Percentiles rank a stretch among this genome's conserved stretches.
Evolutionary conservation across 37 sponge, comb jelly and placozoan species (phyloP).

Genomic region (Aplysina aerophoba): DNA sequence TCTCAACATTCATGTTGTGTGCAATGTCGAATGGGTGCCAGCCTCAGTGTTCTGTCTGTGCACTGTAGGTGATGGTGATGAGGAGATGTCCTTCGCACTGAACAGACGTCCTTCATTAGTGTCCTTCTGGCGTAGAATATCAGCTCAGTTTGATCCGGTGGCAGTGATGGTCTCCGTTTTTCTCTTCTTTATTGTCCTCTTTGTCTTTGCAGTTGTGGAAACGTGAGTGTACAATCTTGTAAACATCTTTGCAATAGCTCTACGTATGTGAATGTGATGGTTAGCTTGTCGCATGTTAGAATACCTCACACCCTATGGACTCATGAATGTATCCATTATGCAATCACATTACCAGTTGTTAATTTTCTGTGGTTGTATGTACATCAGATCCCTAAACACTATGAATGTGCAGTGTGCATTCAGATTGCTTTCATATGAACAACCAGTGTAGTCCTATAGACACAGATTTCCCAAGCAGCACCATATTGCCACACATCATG

Average conservation of each 20-base stretch:
- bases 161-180: constrained; percentile 50
- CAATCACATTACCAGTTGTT: no score
- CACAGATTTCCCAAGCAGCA: background rate
- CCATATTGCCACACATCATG: background rate
- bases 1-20: no score
- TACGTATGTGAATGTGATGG: no score
- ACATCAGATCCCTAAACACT: no score
- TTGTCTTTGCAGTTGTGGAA: constrained; percentile 80
- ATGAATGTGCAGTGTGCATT: no score
- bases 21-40: no score
- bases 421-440: background rate
- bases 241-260: background rate
- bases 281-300: no score
- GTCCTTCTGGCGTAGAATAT: background rate
- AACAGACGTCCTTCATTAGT: background rate
- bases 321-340: no score
- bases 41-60: no score
- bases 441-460: background rate
- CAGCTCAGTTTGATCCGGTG: constrained; percentile 31
- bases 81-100: background rate
- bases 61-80: constrained; percentile 2
- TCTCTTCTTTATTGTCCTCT: constrained; percentile 78
- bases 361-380: no score
- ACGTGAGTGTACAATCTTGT: constrained; percentile 49
- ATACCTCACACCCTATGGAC: no score